Base-by-base conservation (phyloP, 92 coral and sea anemone genomes). In the Montipora capitata region DNA sequence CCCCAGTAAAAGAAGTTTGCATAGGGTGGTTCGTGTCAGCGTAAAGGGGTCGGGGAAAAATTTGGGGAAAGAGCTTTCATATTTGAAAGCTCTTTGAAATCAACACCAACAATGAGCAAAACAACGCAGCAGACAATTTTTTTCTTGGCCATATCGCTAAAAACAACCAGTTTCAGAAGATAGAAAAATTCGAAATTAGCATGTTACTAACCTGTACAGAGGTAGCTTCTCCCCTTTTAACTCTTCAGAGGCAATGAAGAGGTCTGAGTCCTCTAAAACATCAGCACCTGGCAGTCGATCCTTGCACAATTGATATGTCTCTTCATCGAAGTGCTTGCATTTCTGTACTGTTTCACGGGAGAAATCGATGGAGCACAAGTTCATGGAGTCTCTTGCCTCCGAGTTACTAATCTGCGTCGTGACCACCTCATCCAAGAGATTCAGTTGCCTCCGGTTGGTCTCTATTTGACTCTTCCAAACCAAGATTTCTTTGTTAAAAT, bases 341-440 rank as follows among this genome's bases (percentile, higher is more conserved):
- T 82, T 63, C n/a, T 40, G 0, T 10, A 72, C 44, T 1, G 79
- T 79, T 41, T 87, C 72, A 10, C 2, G 38, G 10, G 81, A 48
- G 40, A 78, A 76, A 78, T 91, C 91, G 5, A 81, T 63, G n/a
- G 82, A 81, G 49, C 91, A 81, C 14, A 87, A 17, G 4, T 82
- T 74, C 94, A 87, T 82, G 0, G 66, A 75, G 15, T 69, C 58
- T 15, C 68, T 79, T 35, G 74, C 82, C 12, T 35, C 68, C 18
- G 68, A 43, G 51, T 16, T n/a, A 65, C 56, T 39, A 71, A 64
- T 66, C 74, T 91, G 88, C 8, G 61, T 2, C 10, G 9, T 73
- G 38, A 78, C 48, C 0, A 77, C 72, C 61, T 92, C 92, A 14
- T 92, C 81, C 48, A 92, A 44, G 2, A 92, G 57, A 39, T 78